Evolutionary conservation across 2,888 invertebrate genomes (phyloP).

Genomic region (Coelinius sp.): DNA sequence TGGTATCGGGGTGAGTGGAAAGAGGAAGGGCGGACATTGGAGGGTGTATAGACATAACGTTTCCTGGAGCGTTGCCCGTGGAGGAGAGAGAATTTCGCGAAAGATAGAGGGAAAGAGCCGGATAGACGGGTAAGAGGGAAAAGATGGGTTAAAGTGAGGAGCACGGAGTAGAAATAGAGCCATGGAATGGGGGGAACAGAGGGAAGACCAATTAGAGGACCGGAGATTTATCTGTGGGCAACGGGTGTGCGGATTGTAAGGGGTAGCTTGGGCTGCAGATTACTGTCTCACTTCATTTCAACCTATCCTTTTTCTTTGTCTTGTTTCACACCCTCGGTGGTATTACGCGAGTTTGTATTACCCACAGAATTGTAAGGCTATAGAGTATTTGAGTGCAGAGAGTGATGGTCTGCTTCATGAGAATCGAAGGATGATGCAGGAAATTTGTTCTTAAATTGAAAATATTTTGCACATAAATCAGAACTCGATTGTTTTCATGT

Average conservation of each 20-base stretch:
- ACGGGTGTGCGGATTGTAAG: conserved; percentile 69
- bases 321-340: conserved; percentile 29
- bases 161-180: conserved; percentile 55
- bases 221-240: conserved; percentile 70
- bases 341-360: neutral
- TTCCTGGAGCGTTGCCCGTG: conserved; percentile 66
- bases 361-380: neutral
- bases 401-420: too few relatives aligned
- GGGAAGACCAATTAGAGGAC: conserved; percentile 71
- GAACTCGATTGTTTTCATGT: too few relatives aligned
- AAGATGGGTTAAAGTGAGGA: conserved; percentile 38
- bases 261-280: conserved; percentile 52
- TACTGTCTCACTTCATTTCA: conserved; percentile 4
- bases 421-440: too few relatives aligned
- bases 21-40: too few relatives aligned
- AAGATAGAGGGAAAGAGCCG: conserved; percentile 36
- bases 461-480: too few relatives aligned
- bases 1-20: conserved; percentile 31
- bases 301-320: conserved; percentile 7
- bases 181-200: conserved; percentile 65
- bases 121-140: conserved; percentile 41
- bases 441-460: too few relatives aligned
- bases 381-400: too few relatives aligned
- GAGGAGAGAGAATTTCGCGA: conserved; percentile 34
- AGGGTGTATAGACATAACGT: conserved; percentile 54